These are phyloP conservation scores for Tapirus terrestris DNA, from an alignment of 2,113 vertebrate genomes.

Conservation along the genomic window DNA sequence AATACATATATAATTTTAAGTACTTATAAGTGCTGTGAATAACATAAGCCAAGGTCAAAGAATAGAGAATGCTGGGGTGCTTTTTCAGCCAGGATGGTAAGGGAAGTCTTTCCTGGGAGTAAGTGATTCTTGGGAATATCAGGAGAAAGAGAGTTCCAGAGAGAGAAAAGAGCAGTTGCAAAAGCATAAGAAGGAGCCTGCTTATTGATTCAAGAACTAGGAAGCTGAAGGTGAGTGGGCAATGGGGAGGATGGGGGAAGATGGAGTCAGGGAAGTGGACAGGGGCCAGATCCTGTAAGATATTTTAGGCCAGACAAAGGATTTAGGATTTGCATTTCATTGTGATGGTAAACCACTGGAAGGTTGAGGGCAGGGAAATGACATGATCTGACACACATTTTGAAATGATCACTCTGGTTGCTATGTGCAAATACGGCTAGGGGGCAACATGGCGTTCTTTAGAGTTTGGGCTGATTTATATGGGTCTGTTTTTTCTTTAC, in stretches of 20 bases:
- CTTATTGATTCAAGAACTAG: neutral
- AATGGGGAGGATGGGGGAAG: neutral
- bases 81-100: neutral
- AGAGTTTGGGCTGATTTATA: neutral
- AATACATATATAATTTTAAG: neutral
- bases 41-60: neutral
- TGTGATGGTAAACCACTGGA: neutral
- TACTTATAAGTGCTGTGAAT: neutral
- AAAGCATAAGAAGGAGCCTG: accelerated
- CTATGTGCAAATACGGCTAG: neutral
- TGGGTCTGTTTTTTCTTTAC: neutral
- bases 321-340: neutral
- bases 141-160: neutral
- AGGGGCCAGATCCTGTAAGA: neutral
- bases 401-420: neutral
- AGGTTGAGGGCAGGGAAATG: neutral
- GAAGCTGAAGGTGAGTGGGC: neutral
- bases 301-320: neutral
- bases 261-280: neutral
- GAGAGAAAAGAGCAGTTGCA: neutral
- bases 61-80: neutral
- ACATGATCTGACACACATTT: neutral
- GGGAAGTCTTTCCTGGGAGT: neutral
- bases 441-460: neutral
- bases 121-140: neutral